These are phyloP conservation scores for Menura novaehollandiae DNA, from an alignment of 2,113 vertebrate genomes.

Conservation along the genomic window DNA sequence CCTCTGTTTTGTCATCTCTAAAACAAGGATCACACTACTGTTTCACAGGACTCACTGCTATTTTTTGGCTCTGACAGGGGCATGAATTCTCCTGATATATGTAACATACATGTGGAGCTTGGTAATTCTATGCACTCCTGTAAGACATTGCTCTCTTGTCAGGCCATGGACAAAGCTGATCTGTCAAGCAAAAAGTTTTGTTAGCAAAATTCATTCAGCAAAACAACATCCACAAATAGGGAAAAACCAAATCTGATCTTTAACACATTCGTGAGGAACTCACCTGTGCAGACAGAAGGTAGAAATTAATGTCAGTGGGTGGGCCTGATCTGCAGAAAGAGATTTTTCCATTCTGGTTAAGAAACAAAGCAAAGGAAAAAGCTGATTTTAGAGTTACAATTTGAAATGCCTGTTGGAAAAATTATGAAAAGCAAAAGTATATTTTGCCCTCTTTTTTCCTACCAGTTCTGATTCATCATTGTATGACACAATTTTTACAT, in stretches of 20 bases:
- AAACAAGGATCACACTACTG: not conserved
- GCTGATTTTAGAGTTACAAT: not conserved
- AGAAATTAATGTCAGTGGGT: not conserved
- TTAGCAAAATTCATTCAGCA: not conserved
- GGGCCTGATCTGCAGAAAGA: not conserved
- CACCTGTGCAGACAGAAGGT: not conserved
- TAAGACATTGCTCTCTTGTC: not conserved
- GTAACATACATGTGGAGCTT: not conserved
- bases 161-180: not conserved
- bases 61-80: not conserved
- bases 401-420: not conserved
- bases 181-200: not conserved
- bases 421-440: not conserved
- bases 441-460: not conserved
- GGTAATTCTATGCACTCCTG: not conserved
- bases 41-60: not conserved
- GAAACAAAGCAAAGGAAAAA: not conserved
- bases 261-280: not conserved
- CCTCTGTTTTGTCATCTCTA: not conserved
- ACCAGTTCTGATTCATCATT: not conserved
- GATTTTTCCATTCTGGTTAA: not conserved
- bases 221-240: not conserved
- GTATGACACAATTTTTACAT: not conserved
- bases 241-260: not conserved
- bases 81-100: not conserved